Conservation (phyloP, 1,140 invertebrate species). For the Physella acuta region DNA sequence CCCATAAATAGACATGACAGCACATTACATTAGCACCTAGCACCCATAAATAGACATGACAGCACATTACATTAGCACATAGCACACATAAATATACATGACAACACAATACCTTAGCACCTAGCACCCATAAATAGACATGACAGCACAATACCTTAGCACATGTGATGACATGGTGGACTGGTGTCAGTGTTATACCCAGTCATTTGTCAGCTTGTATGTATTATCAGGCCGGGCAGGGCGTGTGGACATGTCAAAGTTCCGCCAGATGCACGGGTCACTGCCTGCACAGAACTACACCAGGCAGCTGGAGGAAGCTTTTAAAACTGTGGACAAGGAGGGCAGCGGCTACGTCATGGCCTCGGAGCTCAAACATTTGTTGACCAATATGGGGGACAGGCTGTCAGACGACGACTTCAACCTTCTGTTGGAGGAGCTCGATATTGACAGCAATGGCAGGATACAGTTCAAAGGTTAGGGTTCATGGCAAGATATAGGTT, state of each 20-base stretch:
- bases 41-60: no score
- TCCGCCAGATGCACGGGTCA: slow-evolving; percentile 26
- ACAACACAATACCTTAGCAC: no score
- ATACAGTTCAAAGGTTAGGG: slow-evolving; percentile 39
- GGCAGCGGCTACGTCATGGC: slow-evolving; percentile 93
- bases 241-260: slow-evolving; percentile 28
- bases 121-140: no score
- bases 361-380: slow-evolving; percentile 93
- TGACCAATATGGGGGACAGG: slow-evolving; percentile 88
- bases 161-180: no score
- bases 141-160: no score
- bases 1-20: no score
- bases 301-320: slow-evolving; percentile 71
- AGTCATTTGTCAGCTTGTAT: no score
- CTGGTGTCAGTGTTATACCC: no score
- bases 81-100: no score
- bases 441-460: slow-evolving; percentile 42
- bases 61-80: no score
- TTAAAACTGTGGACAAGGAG: slow-evolving; percentile 97
- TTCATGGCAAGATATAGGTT: neutral
- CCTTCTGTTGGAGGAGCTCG: slow-evolving; percentile 38
- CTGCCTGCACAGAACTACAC: slow-evolving; percentile 25
- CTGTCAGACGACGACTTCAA: slow-evolving; percentile 81
- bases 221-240: slow-evolving; percentile 22
- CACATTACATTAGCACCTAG: no score